phyloP scores from a whole-genome alignment of 2,888 invertebrate genomes.

The Tenthredo amoena region DNA sequence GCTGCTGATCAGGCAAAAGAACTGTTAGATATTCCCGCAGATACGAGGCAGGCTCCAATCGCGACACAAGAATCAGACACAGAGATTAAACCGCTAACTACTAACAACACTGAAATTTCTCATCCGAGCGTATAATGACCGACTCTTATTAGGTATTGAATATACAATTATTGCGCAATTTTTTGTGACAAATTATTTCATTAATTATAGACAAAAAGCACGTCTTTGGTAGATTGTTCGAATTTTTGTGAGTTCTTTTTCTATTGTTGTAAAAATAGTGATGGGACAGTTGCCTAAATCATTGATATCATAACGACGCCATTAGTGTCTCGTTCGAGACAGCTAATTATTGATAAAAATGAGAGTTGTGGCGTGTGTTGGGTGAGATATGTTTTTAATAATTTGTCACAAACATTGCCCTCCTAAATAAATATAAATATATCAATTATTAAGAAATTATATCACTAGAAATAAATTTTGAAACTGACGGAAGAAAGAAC shows the following conservation, averaged over 20 bases:
- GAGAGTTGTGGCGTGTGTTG: background rate
- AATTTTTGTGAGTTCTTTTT: background rate
- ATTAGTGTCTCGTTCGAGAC: background rate
- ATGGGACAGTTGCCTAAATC: no score
- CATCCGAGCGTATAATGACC: slow-evolving; percentile 70
- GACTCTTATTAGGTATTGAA: slow-evolving; percentile 62
- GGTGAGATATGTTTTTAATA: slow-evolving; percentile 45
- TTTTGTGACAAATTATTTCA: slow-evolving; percentile 64
- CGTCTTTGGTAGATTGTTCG: slow-evolving; percentile 5
- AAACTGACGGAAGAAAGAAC: slow-evolving; percentile 33
- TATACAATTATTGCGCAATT: slow-evolving; percentile 61
- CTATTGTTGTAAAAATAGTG: no score
- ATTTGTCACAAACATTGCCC: slow-evolving; percentile 62
- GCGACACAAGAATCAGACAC: slow-evolving; percentile 64
- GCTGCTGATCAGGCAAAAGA: slow-evolving; percentile 23
- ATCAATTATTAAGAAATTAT: slow-evolving; percentile 62
- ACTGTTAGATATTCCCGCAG: slow-evolving; percentile 62
- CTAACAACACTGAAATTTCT: slow-evolving; percentile 64
- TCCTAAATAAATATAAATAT: background rate
- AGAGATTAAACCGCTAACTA: slow-evolving; percentile 64
- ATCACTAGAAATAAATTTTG: slow-evolving; percentile 62
- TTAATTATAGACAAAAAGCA: background rate
- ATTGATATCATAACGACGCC: no score
- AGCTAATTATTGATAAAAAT: background rate
- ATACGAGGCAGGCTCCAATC: slow-evolving; percentile 69